These are phyloP conservation scores for Gorsachius magnificus DNA, from an alignment of 2,797 vertebrate species.

Conservation along the genomic window DNA sequence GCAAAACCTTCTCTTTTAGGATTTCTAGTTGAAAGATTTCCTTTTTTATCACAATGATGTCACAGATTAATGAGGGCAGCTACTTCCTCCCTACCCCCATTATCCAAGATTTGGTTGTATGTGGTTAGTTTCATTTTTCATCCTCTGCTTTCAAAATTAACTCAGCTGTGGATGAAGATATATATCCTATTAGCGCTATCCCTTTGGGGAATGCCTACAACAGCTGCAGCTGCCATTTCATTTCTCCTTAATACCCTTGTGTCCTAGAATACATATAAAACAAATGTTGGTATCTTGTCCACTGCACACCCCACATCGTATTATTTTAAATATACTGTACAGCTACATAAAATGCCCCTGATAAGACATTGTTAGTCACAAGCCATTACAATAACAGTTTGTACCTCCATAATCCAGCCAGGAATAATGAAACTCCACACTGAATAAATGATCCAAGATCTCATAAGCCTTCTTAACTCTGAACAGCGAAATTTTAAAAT, in stretches of 20 bases:
- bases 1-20: background rate
- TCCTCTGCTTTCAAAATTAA: constrained; percentile 53
- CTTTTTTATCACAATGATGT: constrained; percentile 27
- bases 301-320: background rate
- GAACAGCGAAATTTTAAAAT: constrained; percentile 49
- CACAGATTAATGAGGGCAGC: background rate
- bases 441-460: constrained; percentile 64
- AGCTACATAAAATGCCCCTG: constrained; percentile 8
- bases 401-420: constrained; percentile 39
- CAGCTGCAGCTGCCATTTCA: constrained; percentile 58
- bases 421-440: constrained; percentile 56
- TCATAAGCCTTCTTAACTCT: constrained; percentile 70
- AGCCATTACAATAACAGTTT: constrained; percentile 16
- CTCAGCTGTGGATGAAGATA: constrained; percentile 55
- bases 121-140: constrained; percentile 40
- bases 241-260: constrained; percentile 54
- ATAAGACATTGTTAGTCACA: constrained; percentile 3
- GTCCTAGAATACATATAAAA: constrained; percentile 64
- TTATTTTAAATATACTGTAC: background rate
- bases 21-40: constrained; percentile 22
- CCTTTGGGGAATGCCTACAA: constrained; percentile 37
- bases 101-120: constrained; percentile 20
- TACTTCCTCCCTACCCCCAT: background rate
- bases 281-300: constrained; percentile 6
- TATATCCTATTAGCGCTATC: constrained; percentile 45